Conservation (phyloP, 2,113 vertebrate genomes). For the Porphyrio hochstetteri region DNA sequence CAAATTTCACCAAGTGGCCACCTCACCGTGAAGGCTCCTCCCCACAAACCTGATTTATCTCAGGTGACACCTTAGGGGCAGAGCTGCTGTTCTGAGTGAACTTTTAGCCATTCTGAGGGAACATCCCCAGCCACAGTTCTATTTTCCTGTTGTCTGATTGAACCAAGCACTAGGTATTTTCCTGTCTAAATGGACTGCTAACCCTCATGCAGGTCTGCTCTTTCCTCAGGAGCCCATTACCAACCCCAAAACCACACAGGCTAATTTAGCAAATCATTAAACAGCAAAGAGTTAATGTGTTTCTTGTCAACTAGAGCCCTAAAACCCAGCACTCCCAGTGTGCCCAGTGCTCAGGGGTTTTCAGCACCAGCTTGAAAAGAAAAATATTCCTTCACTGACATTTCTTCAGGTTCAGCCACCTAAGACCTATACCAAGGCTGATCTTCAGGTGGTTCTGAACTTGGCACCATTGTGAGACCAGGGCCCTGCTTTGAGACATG, state of each 20-base stretch:
- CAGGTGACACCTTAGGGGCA: neutral
- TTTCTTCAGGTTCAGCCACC: neutral
- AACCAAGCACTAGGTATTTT: neutral
- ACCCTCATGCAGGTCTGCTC: neutral
- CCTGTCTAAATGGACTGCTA: neutral
- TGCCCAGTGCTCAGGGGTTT: neutral
- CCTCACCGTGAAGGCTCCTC: neutral
- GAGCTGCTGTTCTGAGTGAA: neutral
- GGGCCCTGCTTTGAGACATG: neutral
- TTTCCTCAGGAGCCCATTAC: neutral
- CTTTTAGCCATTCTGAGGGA: neutral
- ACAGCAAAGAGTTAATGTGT: neutral
- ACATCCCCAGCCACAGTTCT: neutral
- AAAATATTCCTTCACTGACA: neutral
- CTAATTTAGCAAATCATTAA: neutral
- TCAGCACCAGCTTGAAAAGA: neutral
- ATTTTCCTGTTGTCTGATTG: neutral
- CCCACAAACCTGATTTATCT: neutral
- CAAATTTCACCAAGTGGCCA: neutral
- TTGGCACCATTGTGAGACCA: neutral
- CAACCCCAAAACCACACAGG: neutral
- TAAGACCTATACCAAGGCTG: neutral
- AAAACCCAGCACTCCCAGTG: neutral
- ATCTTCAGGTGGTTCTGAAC: neutral
- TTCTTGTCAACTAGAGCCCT: neutral